Base-by-base conservation (phyloP, 2,797 vertebrate genomes). In the Lithobates pipiens region DNA sequence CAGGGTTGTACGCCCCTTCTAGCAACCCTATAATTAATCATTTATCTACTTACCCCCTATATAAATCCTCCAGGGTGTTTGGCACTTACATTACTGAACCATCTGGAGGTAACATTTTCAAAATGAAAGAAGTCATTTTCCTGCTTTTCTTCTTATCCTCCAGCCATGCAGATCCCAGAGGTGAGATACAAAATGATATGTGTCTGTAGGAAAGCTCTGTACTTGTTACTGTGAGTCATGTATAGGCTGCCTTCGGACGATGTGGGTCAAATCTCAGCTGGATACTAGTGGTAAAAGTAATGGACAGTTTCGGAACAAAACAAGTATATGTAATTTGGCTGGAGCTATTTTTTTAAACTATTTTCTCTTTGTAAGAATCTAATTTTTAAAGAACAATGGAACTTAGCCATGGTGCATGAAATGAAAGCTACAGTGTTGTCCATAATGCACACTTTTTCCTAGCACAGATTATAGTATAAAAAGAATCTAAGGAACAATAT, bases 161-260 rank as follows among this genome's bases (percentile, higher is more conserved):
- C 54, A 78, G 68, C 54, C 67, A 86, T 86, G 85, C 80, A 16
- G 85, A 86, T 42, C 75, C 75, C 5, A 77, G 85, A 86, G 85
- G 85, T 86, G 83, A 83, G 39, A 7, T 2, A 46, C 13, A 74
- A 67, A 50, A 54, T 16, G 11, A 63, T 50, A 61, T 79, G n/a
- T 74, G 63, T 54, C 13, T 65, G 8, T 77, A 42, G 27, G 3
- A 0, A 18, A 1, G 27, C 16, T 25, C 46, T 73, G 71, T 18
- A 27, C 11, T 78, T 42, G 70, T 42, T 15, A 11, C 8, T 15
- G 23, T 84, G 67, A 69, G n/a, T 70, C 27, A 36, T 10, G 34
- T 6, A 36, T 11, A 29, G 15, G 1, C 15, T 72, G 29, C 63
- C 13, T 84, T 16, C 65, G 68, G 29, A 54, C 18, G 50, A 63